Evolutionary conservation across 2,888 invertebrate genomes (phyloP).

Genomic region (Dusona sp.): DNA sequence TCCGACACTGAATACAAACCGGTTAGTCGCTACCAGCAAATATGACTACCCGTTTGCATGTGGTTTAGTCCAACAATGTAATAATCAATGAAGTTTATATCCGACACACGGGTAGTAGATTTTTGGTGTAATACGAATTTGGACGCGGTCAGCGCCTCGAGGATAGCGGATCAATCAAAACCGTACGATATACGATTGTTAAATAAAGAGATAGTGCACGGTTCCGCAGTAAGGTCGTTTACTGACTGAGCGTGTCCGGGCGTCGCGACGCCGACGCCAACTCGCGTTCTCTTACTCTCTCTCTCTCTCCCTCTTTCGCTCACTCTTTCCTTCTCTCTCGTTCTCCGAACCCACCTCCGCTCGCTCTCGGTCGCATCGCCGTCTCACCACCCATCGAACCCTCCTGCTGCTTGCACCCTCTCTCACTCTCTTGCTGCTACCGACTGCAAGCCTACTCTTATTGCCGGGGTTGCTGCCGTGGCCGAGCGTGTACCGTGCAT

Average conservation of each 20-base stretch:
- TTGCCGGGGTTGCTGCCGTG: slow-evolving; percentile 10
- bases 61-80: not conserved
- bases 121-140: not conserved
- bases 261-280: slow-evolving; percentile 84
- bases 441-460: slow-evolving; percentile 72
- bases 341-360: not conserved
- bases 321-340: slow-evolving; percentile 7
- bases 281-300: slow-evolving; percentile 66
- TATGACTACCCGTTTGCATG: not conserved
- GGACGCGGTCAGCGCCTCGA: not conserved
- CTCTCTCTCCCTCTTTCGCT: slow-evolving; percentile 10
- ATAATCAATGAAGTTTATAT: not conserved
- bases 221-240: slow-evolving; percentile 81
- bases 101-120: not conserved
- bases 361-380: slow-evolving; percentile 48
- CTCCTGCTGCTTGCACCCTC: slow-evolving; percentile 41
- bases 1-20: not conserved
- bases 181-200: not conserved
- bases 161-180: slow-evolving; percentile 10
- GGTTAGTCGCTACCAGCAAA: not conserved
- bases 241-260: slow-evolving; percentile 82
- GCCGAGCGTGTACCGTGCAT: slow-evolving; percentile 41
- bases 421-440: slow-evolving; percentile 46
- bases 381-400: slow-evolving; percentile 58
- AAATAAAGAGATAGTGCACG: slow-evolving; percentile 49